Base-by-base conservation (phyloP, 2,113 vertebrate genomes). In the Phainopepla nitens region DNA sequence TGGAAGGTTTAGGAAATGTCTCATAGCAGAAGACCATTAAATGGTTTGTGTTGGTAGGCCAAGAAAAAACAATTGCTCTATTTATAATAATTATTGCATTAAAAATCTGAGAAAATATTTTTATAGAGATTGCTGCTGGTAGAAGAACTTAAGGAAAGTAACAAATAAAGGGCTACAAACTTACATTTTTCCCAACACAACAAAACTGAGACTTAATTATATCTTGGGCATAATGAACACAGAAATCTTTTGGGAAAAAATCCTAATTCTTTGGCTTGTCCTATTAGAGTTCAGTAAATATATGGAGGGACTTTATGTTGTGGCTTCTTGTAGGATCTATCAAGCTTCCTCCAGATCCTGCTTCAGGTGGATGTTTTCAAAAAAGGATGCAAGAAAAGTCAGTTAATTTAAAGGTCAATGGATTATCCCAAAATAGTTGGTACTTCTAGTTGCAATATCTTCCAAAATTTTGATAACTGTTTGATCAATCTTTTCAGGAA, bases 401-500 rank as follows among this genome's bases (percentile, higher is more conserved):
- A 50, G 36, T 12, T 77, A 47, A 61, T 77, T 60, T 36, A 90
- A 36, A 11, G n/a, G 11, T 44, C 20, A 49, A 2, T 24, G 10
- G 6, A 50, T 42, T 72, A 49, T 93, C 13, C 22, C 7, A 1
- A 28, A 47, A 27, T 1, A 1, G 6, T 2, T 58, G 7, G 8
- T 70, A 11, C 3, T 65, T 82, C 21, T 49, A 47, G 6, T 10
- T 51, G n/a, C 12, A 60, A 65, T 2, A 14, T 39, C 33, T 70
- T 93, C 7, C 35, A 60, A 56, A 51, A 44, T 71, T 68, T 78
- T 75, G 20, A 33, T 54, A 22, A 27, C 14, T 33, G 2, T 61
- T 64, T 68, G 20, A 51, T 33, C 56, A 62, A 56, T 3, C 1
- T 11, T 82, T 89, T 71, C n/a, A 53, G 3, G 35, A 44, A 24